Evolutionary conservation across 2,888 invertebrate genomes (phyloP).

Genomic region (Oxystoma pomonae): DNA sequence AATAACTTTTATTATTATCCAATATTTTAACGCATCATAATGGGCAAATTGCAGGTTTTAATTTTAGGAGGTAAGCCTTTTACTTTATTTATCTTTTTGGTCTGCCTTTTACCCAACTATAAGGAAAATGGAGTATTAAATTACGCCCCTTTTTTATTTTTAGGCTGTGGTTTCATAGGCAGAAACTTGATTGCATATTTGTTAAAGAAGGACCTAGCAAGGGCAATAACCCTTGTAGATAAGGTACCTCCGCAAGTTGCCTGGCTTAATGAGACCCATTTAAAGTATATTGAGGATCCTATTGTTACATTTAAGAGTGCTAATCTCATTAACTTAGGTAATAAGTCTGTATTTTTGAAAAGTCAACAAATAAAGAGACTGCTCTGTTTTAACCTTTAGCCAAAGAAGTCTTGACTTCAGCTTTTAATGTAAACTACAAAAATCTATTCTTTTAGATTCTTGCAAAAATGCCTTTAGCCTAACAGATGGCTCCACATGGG

Average conservation of each 20-base stretch:
- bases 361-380: too few relatives aligned
- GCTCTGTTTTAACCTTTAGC: too few relatives aligned
- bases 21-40: constrained; percentile 10
- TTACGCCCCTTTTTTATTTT: constrained; percentile 1
- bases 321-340: constrained; percentile 85
- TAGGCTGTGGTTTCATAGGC: constrained; percentile 89
- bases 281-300: constrained; percentile 67
- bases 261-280: constrained; percentile 76
- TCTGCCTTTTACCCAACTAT: background rate
- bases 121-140: background rate
- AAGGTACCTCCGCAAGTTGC: constrained; percentile 93
- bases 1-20: background rate
- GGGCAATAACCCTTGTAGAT: constrained; percentile 77
- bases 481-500: constrained; percentile 59
- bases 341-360: too few relatives aligned
- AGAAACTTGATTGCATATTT: constrained; percentile 81
- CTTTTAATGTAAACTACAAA: background rate
- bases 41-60: constrained; percentile 38
- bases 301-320: constrained; percentile 86
- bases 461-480: constrained; percentile 72
- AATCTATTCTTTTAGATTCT: constrained; percentile 58
- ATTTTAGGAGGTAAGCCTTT: constrained; percentile 34
- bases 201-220: constrained; percentile 70
- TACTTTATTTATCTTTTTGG: constrained; percentile 21
- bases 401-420: background rate